Base-by-base conservation (phyloP, 2,797 vertebrate species). In the Gymnocypris eckloni region DNA sequence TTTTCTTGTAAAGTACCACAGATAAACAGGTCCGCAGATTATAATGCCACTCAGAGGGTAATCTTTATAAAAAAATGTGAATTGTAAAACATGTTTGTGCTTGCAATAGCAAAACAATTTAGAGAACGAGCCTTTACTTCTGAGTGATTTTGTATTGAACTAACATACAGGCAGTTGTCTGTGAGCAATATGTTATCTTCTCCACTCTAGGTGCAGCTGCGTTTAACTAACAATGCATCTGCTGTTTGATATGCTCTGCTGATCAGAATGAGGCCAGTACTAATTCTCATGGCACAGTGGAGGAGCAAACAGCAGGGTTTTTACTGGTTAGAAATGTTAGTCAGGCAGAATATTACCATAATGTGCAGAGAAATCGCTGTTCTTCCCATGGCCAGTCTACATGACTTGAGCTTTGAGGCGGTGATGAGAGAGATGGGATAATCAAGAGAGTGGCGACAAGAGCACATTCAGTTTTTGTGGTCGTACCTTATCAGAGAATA, bases 11-110 rank as follows among this genome's bases (percentile, higher is more conserved):
- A 48, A 85, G 77, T 61, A 70, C 48, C 18, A 33, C 52, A 61
- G 64, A 78, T 79, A 76, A 86, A 80, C 77, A 81, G 56, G 45
- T 82, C 48, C 4, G 9, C 66, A 76, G 56, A 64, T 83, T 83
- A 50, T 16, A 64, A 50, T 76, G 71, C 56, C 82, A 64, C 56
- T 83, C 71, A n/a, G 56, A 50, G 9, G 18, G 12, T 64, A 83
- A 83, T 48, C 71, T 75, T 76, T 48, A 76, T 4, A 16, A 59
- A 43, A 83, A 56, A 56, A 82, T 67, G 67, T 82, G 37, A 71
- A 39, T 52, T 54, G 64, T 81, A 71, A 50, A 81, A 81, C 48
- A 71, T 0, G 20, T 71, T 25, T 50, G n/a, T 25, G 54, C 61
- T 67, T 69, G 43, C 79, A 8, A 33, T 18, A 50, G 43, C 2